A percentile compares a stretch with the other conserved stretches of the same genome.
These are phyloP conservation scores for Drosophila maculinotata DNA, from an alignment of 2,888 invertebrate species.

Conservation along the genomic window DNA sequence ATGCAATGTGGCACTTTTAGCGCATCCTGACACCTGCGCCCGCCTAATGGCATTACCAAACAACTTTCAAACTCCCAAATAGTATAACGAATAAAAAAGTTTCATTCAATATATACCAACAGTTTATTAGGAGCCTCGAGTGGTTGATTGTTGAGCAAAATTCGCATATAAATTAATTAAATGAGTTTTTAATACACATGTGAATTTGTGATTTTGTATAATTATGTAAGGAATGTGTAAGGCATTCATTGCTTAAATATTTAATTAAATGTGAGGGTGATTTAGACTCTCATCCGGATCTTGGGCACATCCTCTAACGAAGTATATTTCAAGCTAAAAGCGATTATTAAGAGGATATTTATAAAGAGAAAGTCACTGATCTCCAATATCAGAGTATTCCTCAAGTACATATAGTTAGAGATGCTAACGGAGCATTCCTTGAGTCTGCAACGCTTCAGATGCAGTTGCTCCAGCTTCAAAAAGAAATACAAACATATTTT, in stretches of 20 bases:
- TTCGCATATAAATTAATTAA: too few relatives aligned
- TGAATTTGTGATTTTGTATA: too few relatives aligned
- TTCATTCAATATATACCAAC: too few relatives aligned
- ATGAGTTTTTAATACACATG: too few relatives aligned
- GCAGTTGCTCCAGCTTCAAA: slow-evolving; percentile 19
- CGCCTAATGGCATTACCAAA: background rate
- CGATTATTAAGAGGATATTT: slow-evolving; percentile 1
- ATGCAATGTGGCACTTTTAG: background rate
- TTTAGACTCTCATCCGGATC: too few relatives aligned
- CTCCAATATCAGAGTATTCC: slow-evolving; percentile 6
- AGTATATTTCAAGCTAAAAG: slow-evolving; percentile 11
- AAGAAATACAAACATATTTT: background rate
- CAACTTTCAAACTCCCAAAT: background rate
- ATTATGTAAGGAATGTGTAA: too few relatives aligned
- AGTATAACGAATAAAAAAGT: too few relatives aligned
- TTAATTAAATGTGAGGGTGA: background rate
- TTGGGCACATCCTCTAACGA: too few relatives aligned
- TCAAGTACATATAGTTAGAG: slow-evolving; percentile 7
- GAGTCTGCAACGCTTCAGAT: slow-evolving; percentile 7
- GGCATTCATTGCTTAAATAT: background rate
- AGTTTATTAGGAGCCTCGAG: too few relatives aligned
- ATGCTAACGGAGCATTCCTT: slow-evolving; percentile 8
- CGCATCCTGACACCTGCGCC: background rate
- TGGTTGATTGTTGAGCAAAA: too few relatives aligned
- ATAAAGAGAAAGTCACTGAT: background rate